Base-by-base conservation (phyloP, 2,888 invertebrate species). In the Saturnia pavonia region DNA sequence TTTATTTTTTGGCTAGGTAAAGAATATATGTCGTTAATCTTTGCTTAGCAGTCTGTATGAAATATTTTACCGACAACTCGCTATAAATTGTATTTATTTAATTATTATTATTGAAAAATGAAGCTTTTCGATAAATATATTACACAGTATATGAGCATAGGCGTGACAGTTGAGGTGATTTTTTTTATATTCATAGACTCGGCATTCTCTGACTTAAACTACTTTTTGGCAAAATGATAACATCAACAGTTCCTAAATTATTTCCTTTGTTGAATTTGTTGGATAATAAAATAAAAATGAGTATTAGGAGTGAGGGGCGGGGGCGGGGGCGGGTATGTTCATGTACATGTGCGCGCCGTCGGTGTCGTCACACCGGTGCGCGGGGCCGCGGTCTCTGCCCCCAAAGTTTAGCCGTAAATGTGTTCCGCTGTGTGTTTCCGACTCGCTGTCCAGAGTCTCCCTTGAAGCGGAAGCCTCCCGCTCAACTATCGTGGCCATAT, bases 401-500 rank as follows among this genome's bases (percentile, higher is more conserved):
- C 82, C 78, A 79, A 92, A 93, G 77, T 85, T 91, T 45, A 94
- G 85, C 63, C 92, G 88, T 76, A 93, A 73, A 78, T 92, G 92
- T 6, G 92, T 91, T 54, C 86, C 81, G 78, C 73, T 82, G 71
- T 77, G 81, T 9, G 82, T 71, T 68, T 89, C 90, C 0, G 80
- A 75, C 67, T 88, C 91, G 74, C 86, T 81, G 78, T 91, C 90
- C 22, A 92, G 77, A 0, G 86, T 83, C 74, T 93, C 94, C 57
- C 91, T 87, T 1, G 92, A 91, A 16, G 88, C 88, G 1, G 90
- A 90, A 57, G 90, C 84, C 72, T 91, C 92, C 51, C 93, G 86
- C 73, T 94, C 94, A 0, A 91, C 92, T 72, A 94, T 94, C 0
- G 94, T 94, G n/a, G 93, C 94, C 94, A 93, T 94, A 80, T 92